phyloP scores from a whole-genome alignment of 2,797 vertebrate species.

The Salarias fasciatus region DNA sequence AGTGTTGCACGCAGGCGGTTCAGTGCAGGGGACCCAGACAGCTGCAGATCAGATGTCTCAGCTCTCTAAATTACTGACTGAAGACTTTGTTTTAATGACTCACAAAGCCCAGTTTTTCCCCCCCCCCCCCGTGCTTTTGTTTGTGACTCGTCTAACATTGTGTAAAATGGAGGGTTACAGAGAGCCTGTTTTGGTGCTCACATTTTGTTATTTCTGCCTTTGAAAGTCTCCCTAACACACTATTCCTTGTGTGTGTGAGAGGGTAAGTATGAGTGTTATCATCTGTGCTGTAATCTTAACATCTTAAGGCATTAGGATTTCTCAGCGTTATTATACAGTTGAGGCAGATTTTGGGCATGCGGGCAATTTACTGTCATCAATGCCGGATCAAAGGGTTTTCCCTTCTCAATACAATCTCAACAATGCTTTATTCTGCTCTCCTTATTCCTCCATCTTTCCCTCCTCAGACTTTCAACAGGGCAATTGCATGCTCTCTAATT shows the following conservation, averaged over 20 bases:
- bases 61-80: slow-evolving; percentile 48
- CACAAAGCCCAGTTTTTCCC: slow-evolving; percentile 43
- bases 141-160: slow-evolving; percentile 41
- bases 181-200: too few relatives aligned
- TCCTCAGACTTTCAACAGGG: slow-evolving; percentile 61
- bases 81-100: slow-evolving; percentile 63
- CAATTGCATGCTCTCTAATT: slow-evolving; percentile 64
- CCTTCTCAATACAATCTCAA: slow-evolving; percentile 20
- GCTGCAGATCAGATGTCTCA: slow-evolving; percentile 73
- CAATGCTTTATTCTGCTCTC: slow-evolving; percentile 38
- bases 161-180: not conserved
- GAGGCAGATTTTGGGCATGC: slow-evolving; percentile 59
- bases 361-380: slow-evolving; percentile 64
- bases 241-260: slow-evolving; percentile 31
- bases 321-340: slow-evolving; percentile 64
- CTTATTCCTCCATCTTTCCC: slow-evolving; percentile 56
- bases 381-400: slow-evolving; percentile 60
- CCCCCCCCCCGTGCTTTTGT: slow-evolving; percentile 19
- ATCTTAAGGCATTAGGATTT: slow-evolving; percentile 40
- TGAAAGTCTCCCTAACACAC: slow-evolving; percentile 4
- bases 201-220: not conserved
- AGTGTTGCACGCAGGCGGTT: slow-evolving; percentile 47
- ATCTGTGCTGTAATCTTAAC: slow-evolving; percentile 43
- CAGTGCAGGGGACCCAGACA: slow-evolving; percentile 27
- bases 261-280: slow-evolving; percentile 44